A percentile compares a stretch with the other conserved stretches of the same genome.
Evolutionary conservation across 92 coral and sea anemone species (phyloP).

Genomic region (Isaurus tuberculatus): DNA sequence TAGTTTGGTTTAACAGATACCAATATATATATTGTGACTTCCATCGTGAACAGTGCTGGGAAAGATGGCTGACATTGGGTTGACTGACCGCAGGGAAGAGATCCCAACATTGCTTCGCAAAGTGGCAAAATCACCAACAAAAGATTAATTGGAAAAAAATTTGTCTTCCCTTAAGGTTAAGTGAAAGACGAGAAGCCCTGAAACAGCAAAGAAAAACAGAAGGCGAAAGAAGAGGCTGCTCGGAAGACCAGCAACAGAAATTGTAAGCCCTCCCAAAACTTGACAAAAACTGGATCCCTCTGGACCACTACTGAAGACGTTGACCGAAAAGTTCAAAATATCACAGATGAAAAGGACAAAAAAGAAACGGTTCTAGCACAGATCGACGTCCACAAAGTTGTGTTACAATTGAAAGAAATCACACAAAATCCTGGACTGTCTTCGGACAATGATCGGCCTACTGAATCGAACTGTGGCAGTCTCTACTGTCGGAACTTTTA

Average conservation of each 20-base stretch:
- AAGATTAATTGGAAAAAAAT: too few relatives aligned
- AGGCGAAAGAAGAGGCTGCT: conserved; percentile 14
- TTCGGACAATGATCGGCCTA: background rate
- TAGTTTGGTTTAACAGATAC: too few relatives aligned
- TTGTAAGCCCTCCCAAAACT: background rate
- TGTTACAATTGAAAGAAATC: background rate
- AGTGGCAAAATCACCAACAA: too few relatives aligned
- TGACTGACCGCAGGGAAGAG: too few relatives aligned
- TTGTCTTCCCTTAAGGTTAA: background rate
- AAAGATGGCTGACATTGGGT: too few relatives aligned
- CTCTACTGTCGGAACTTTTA: background rate
- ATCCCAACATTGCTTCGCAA: too few relatives aligned
- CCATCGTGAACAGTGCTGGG: too few relatives aligned
- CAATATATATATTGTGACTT: too few relatives aligned
- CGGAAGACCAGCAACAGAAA: conserved; percentile 9
- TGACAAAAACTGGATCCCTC: background rate
- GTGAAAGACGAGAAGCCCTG: background rate
- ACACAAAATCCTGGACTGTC: background rate
- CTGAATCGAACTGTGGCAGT: background rate
- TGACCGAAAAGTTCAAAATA: background rate
- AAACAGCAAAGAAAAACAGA: conserved; percentile 27
- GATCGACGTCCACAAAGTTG: conserved; percentile 2
- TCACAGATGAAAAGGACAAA: background rate
- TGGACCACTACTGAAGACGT: background rate
- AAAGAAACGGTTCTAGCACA: background rate